Evolutionary conservation across 2,113 vertebrate genomes (phyloP).

Genomic region (Oncorhynchus nerka): DNA sequence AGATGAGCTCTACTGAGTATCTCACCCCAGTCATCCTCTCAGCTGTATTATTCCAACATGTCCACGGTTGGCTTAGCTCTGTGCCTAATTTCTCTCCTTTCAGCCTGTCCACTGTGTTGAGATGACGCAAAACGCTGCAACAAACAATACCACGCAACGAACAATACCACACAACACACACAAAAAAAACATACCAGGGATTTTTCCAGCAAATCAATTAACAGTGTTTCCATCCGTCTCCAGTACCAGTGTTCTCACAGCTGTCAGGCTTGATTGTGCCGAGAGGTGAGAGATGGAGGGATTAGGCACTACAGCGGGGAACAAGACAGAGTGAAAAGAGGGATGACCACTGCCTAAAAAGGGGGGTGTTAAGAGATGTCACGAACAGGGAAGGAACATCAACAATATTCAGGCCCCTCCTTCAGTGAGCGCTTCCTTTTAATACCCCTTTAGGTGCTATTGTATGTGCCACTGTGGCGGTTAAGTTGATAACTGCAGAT

Average conservation of each 20-base stretch:
- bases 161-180: conserved; percentile 1
- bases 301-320: conserved; percentile 25
- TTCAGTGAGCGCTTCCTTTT: neutral
- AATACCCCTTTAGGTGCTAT: conserved; percentile 16
- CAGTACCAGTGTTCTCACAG: conserved; percentile 2
- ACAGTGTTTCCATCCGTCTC: conserved; percentile 27
- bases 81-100: no score
- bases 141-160: conserved; percentile 9
- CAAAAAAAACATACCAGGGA: conserved; percentile 33
- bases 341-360: conserved; percentile 32
- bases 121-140: conserved; percentile 27
- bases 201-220: conserved; percentile 56
- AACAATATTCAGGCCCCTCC: neutral
- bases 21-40: no score
- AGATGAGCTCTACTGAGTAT: no score
- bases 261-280: conserved; percentile 31
- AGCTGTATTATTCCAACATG: no score
- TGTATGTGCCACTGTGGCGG: conserved; percentile 5
- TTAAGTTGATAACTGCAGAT: conserved; percentile 15
- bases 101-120: conserved; percentile 13
- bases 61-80: no score
- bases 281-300: conserved; percentile 41
- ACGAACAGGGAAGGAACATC: neutral
- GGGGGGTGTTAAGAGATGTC: conserved; percentile 17
- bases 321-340: conserved; percentile 24